Conservation (phyloP, 2,888 invertebrate genomes). For the Hypercompe scribonia region DNA sequence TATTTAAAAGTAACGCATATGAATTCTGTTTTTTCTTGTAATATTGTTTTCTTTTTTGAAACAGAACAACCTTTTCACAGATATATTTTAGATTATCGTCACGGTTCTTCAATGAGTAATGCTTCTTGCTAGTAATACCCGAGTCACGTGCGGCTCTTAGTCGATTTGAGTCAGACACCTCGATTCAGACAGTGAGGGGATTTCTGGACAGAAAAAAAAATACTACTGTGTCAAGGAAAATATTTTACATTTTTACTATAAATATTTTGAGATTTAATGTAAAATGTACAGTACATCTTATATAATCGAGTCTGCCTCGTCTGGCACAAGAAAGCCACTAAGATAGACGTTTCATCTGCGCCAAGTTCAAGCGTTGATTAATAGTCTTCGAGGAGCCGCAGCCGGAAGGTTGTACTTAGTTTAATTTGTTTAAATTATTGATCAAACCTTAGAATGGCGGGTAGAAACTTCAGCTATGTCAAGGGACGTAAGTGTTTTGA, state of each 20-base stretch:
- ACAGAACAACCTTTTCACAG: too few species aligned
- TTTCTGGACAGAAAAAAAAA: too few species aligned
- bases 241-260: background rate
- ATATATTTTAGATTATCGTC: too few species aligned
- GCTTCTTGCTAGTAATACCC: too few species aligned
- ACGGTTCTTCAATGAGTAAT: too few species aligned
- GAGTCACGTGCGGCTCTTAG: too few species aligned
- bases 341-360: constrained; percentile 48
- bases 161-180: too few species aligned
- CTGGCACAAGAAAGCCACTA: constrained; percentile 32
- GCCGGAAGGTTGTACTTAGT: constrained; percentile 30
- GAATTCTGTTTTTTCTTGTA: too few species aligned
- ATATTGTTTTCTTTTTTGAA: too few species aligned
- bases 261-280: background rate
- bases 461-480: background rate
- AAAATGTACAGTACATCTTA: background rate
- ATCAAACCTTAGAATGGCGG: constrained; percentile 20
- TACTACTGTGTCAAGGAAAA: background rate
- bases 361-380: constrained; percentile 44
- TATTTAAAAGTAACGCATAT: too few species aligned
- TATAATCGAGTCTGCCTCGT: constrained; percentile 29
- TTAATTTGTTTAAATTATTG: constrained; percentile 50
- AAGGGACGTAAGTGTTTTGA: background rate
- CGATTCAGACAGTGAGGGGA: too few species aligned
- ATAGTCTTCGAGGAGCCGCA: constrained; percentile 33